Evolutionary conservation across 2,113 vertebrate genomes (phyloP), one percentile per base, ranked within the genome.

Genomic region (Tautogolabrus adspersus): DNA sequence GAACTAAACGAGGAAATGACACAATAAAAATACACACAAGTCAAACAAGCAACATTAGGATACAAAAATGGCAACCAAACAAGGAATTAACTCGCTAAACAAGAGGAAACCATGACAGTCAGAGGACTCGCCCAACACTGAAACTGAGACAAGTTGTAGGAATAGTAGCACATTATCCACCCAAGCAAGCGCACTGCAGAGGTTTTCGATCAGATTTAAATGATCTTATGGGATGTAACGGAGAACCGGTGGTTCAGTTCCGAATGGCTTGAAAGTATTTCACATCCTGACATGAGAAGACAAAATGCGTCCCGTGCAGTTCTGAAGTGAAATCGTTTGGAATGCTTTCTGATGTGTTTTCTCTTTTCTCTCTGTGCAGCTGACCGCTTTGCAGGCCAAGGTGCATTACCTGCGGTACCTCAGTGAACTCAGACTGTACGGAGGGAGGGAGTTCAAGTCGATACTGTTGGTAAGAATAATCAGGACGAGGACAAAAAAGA

Each of bases 351-450:
- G 52, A 77, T 83, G 55, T 60, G 2, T 63, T 26, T 76, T 61
- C 73, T 60, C 3, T 44, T 13, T 23, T 73, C 77, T 86, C 26
- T 68, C 71, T 62, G 40, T 82, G 34, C 92, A 99, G 97, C 94
- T 99, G 26, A 98, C 97, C 21, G 96, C 96, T 65, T 88, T 99
- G 77, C 97, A 99, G 95, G 97, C 97, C 89, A 99, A 99, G 95
- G 96, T 98, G 84, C 97, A 99, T 93, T 99, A 98, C 93, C 94
- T 99, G 76, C 97, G 97, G 94, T 98, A 98, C 91, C 97, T 99
- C 92, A 98, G 97, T 84, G 97, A 99, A 81, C 94, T 99, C 49
- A 92, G 96, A 74, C 93, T 99, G 30, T 98, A 98, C 12, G 97
- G 97, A 78, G 97, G 97, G 52, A 95, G 96, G 70, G 96, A 97